phyloP scores from a whole-genome alignment of 2,113 vertebrate genomes.

The Podilymbus podiceps region DNA sequence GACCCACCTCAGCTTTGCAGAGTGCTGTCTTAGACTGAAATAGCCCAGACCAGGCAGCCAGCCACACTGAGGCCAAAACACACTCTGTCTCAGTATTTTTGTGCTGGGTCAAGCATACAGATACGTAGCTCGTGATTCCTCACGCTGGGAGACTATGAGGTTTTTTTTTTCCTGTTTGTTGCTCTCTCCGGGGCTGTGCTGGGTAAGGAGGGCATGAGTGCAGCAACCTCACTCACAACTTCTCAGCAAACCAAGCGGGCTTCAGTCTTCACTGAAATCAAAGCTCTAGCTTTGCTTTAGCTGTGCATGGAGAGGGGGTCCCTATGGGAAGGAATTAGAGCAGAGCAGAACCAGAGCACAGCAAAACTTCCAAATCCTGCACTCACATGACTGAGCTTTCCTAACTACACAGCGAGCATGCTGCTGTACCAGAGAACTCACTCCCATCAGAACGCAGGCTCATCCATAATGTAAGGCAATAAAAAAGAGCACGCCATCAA shows the following conservation, averaged over 20 bases:
- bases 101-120: background rate
- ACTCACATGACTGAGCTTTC: slow-evolving; percentile 46
- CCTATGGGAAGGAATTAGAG: slow-evolving; percentile 27
- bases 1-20: background rate
- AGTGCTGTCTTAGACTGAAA: background rate
- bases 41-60: background rate
- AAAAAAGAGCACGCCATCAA: background rate
- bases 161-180: background rate
- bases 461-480: background rate
- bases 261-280: background rate
- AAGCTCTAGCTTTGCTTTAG: slow-evolving; percentile 18
- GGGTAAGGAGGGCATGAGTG: fast-evolving
- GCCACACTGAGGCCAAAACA: background rate
- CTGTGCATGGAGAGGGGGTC: background rate
- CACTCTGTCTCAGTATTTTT: background rate
- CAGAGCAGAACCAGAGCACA: background rate
- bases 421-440: background rate
- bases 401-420: background rate
- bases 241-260: background rate
- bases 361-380: slow-evolving; percentile 15
- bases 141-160: background rate
- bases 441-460: background rate
- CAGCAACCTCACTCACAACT: background rate
- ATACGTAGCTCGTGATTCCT: background rate
- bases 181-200: background rate